phyloP scores from a whole-genome alignment of 2,888 invertebrate genomes.

The Drosophila differens region DNA sequence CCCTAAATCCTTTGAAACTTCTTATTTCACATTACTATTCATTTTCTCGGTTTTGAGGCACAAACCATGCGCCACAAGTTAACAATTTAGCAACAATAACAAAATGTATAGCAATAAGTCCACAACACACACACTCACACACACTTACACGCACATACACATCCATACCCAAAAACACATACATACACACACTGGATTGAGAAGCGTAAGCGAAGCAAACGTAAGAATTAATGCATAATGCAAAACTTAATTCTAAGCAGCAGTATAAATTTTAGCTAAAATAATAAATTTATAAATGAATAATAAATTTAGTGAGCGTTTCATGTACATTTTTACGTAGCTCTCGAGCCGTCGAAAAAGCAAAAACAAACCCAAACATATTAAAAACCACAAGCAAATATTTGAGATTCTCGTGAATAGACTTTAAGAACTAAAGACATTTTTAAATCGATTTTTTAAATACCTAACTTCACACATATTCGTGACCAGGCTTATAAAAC shows the following conservation, averaged over 20 bases:
- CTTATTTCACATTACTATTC: slow-evolving; percentile 37
- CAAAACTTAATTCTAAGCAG: slow-evolving; percentile 73
- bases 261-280: slow-evolving; percentile 75
- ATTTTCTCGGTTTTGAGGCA: slow-evolving; percentile 23
- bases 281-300: slow-evolving; percentile 81
- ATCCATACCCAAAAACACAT: slow-evolving; percentile 36
- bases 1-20: slow-evolving; percentile 49
- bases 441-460: slow-evolving; percentile 52
- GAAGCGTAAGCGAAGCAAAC: slow-evolving; percentile 60
- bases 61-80: slow-evolving; percentile 36
- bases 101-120: slow-evolving; percentile 66
- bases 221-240: slow-evolving; percentile 62
- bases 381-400: slow-evolving; percentile 9
- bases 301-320: slow-evolving; percentile 74
- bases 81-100: slow-evolving; percentile 32
- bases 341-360: slow-evolving; percentile 11
- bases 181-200: slow-evolving; percentile 35
- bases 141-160: slow-evolving; percentile 14
- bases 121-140: slow-evolving; percentile 13
- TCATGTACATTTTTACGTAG: slow-evolving; percentile 73
- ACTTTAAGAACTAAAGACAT: slow-evolving; percentile 44
- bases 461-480: slow-evolving; percentile 23
- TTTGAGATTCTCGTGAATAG: slow-evolving; percentile 50
- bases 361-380: background rate
- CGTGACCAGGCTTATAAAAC: slow-evolving; percentile 39